A percentile compares a stretch with the other conserved stretches of the same genome.
These are phyloP conservation scores for Drosophila rhopaloa DNA, from an alignment of 1,140 invertebrate genomes.

Conservation along the genomic window DNA sequence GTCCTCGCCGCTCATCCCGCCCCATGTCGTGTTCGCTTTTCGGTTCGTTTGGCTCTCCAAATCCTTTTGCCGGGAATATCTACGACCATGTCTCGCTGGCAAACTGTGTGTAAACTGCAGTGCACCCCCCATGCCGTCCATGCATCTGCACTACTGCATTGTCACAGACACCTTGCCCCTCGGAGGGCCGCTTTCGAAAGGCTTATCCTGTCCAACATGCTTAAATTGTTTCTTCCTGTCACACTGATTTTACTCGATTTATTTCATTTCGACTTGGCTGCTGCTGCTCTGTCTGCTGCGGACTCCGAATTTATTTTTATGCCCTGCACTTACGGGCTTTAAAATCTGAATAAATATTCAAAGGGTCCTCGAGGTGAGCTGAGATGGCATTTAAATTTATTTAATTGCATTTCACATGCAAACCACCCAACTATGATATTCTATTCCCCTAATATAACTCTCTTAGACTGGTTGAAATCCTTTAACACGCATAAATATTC, in stretches of 20 bases:
- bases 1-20: constrained; percentile 30
- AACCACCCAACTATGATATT: constrained; percentile 18
- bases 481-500: constrained; percentile 45
- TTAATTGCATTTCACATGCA: constrained; percentile 60
- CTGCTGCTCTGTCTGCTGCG: constrained; percentile 20
- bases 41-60: constrained; percentile 77
- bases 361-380: constrained; percentile 26
- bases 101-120: constrained; percentile 67
- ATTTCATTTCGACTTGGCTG: constrained; percentile 67
- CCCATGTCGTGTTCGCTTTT: constrained; percentile 71
- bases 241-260: constrained; percentile 81
- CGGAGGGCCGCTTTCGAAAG: constrained; percentile 31
- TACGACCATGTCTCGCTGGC: constrained; percentile 55
- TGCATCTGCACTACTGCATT: constrained; percentile 65
- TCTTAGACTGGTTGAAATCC: constrained; percentile 12
- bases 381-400: constrained; percentile 55
- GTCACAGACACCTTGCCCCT: constrained; percentile 71
- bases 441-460: neutral
- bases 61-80: constrained; percentile 70
- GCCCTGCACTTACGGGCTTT: constrained; percentile 52
- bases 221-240: constrained; percentile 83
- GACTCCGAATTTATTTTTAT: constrained; percentile 61
- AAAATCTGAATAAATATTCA: constrained; percentile 72
- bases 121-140: constrained; percentile 11
- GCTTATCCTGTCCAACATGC: constrained; percentile 81